Percentiles rank a stretch among this genome's conserved stretches.
Conservation (phyloP, 2,797 vertebrate species). For the Chelon labrosus region DNA sequence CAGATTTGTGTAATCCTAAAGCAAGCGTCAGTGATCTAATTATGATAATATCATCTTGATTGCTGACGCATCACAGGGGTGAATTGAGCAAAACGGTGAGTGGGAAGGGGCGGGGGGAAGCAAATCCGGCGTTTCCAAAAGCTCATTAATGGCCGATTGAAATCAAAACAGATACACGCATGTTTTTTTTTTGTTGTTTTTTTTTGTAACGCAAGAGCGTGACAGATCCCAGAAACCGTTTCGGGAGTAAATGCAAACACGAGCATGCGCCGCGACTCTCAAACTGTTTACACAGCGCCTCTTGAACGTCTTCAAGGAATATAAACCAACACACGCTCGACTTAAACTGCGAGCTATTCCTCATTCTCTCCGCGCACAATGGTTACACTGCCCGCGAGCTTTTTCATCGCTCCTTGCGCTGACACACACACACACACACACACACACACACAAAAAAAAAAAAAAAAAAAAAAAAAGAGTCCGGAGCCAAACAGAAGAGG, state of each 20-base stretch:
- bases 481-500: constrained; percentile 56
- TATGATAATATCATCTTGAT: constrained; percentile 83
- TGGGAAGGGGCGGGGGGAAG: constrained; percentile 6
- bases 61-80: constrained; percentile 75
- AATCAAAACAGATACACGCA: constrained; percentile 71
- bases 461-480: constrained; percentile 44
- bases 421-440: constrained; percentile 42
- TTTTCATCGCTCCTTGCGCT: constrained; percentile 63
- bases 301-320: constrained; percentile 43
- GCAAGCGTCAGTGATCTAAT: constrained; percentile 80
- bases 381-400: constrained; percentile 46
- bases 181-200: constrained; percentile 29
- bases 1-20: constrained; percentile 75
- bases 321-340: constrained; percentile 46
- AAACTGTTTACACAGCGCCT: constrained; percentile 49
- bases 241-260: constrained; percentile 43
- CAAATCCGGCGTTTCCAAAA: constrained; percentile 45
- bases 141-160: constrained; percentile 73
- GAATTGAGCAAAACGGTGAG: constrained; percentile 24
- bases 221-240: constrained; percentile 53
- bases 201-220: constrained; percentile 21
- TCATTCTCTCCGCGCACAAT: constrained; percentile 51
- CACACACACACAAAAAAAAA: too few species aligned
- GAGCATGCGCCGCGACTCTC: constrained; percentile 10
- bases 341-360: constrained; percentile 39